Evolutionary conservation across 2,797 vertebrate species (phyloP), one percentile per base, ranked within the genome.

Genomic region (Notolepis coatsorum): DNA sequence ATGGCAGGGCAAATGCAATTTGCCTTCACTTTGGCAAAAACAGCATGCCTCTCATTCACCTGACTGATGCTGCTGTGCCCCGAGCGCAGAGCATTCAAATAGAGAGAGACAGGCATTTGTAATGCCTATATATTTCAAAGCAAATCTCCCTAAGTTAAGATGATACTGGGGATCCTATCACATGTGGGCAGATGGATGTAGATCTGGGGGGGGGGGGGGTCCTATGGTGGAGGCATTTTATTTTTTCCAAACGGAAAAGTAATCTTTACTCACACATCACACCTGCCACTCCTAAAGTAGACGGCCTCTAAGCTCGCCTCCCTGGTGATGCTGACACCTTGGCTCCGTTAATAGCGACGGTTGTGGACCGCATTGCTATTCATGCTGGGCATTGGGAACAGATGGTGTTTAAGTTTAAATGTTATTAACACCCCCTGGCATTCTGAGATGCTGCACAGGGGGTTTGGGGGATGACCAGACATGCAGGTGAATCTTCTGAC

Each of bases 391-490:
- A 10, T 46, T 12, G 55, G 62, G 69, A 88, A 86, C 91, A 93
- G 90, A 91, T 91, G 91, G 91, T 46, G 60, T 84, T 90, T 88
- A 85, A 81, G 83, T 85, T 90, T 87, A 89, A 89, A 88, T 87
- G 89, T 89, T 89, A 90, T 89, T 81, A 90, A 85, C 84, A 84
- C 81, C 77, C 80, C 73, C 54, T 31, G 51, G 77, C 66, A 28
- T 68, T 71, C 54, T 47, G 51, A 73, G 57, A 73, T 68, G 54
- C 59, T 50, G 48, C 61, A 39, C n/a, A 23, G 37, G 70, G 56
- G 65, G 3, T 50, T 50, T 13, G 7, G 18, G 33, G 13, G 52
- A 18, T 18, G 35, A 75, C 41, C 75, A 82, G 82, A 72, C 51
- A 15, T 18, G 59, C 80, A 83, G 79, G 77, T 86, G 61, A 74